Conservation (phyloP, 2,888 invertebrate genomes). For the Tigriopus californicus region DNA sequence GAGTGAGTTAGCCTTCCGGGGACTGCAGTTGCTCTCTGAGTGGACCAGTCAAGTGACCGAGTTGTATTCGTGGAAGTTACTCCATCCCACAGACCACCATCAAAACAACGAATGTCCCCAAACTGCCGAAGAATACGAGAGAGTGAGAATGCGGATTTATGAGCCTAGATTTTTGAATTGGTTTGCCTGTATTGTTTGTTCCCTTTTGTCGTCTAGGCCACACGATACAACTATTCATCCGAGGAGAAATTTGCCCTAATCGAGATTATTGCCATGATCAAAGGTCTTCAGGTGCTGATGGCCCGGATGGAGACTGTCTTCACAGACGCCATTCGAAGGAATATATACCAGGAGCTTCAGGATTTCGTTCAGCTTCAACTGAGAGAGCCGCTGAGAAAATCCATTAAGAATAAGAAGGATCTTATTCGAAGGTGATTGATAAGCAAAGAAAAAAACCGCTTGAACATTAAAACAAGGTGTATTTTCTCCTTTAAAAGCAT, state of each 20-base stretch:
- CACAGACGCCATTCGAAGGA: slow-evolving; percentile 66
- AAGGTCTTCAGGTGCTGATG: slow-evolving; percentile 89
- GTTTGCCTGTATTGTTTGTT: slow-evolving; percentile 16
- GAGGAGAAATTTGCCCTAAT: slow-evolving; percentile 95
- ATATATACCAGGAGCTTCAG: slow-evolving; percentile 88
- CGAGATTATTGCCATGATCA: slow-evolving; percentile 97
- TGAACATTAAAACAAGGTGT: not conserved
- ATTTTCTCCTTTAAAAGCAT: slow-evolving; percentile 41
- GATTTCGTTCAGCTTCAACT: slow-evolving; percentile 79
- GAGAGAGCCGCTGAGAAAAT: slow-evolving; percentile 80
- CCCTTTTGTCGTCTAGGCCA: slow-evolving; percentile 42
- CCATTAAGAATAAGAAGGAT: slow-evolving; percentile 94
- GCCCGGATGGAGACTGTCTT: slow-evolving; percentile 94
- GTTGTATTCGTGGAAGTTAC: slow-evolving; percentile 88
- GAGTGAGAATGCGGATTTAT: slow-evolving; percentile 27
- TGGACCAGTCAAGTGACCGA: slow-evolving; percentile 96
- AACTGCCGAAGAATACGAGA: slow-evolving; percentile 94
- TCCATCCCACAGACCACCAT: slow-evolving; percentile 93
- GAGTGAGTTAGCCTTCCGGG: slow-evolving; percentile 71
- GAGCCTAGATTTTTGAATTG: not conserved
- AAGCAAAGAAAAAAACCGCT: not conserved
- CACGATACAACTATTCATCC: slow-evolving; percentile 87
- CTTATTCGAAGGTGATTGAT: slow-evolving; percentile 49
- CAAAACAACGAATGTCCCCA: slow-evolving; percentile 83
- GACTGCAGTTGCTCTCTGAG: slow-evolving; percentile 76